These are phyloP conservation scores for Belgica antarctica DNA, from an alignment of 2,888 invertebrate species.

Conservation along the genomic window DNA sequence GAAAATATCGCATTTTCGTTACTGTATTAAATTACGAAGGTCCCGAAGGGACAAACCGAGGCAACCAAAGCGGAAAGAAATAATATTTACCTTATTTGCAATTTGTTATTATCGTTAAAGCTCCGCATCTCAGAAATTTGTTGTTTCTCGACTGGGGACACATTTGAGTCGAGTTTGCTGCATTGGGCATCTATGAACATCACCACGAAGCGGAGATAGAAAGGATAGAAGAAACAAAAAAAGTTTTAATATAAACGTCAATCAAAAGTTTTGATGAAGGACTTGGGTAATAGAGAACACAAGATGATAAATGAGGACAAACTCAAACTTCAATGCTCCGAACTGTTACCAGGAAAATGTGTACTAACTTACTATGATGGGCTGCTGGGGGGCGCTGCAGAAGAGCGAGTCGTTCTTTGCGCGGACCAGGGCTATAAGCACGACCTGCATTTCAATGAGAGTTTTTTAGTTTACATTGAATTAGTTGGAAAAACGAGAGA, in stretches of 20 bases:
- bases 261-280: constrained; percentile 26
- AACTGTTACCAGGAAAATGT: constrained; percentile 51
- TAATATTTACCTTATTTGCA: constrained; percentile 42
- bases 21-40: neutral
- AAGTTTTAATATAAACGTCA: constrained; percentile 39
- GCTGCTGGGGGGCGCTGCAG: constrained; percentile 56
- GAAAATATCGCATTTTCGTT: too few species aligned
- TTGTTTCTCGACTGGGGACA: constrained; percentile 57
- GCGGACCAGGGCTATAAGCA: constrained; percentile 52
- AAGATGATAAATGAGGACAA: neutral
- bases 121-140: constrained; percentile 56
- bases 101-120: constrained; percentile 31
- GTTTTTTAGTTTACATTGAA: too few species aligned
- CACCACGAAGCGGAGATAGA: neutral
- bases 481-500: too few species aligned
- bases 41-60: neutral
- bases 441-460: too few species aligned
- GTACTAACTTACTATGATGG: constrained; percentile 64
- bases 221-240: neutral
- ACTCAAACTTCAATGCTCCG: neutral
- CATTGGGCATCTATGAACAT: constrained; percentile 53
- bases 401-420: constrained; percentile 57
- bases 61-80: constrained; percentile 18
- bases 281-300: neutral
- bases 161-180: constrained; percentile 58